phyloP scores from a whole-genome alignment of 2,888 invertebrate genomes.

The Malacosoma neustria region DNA sequence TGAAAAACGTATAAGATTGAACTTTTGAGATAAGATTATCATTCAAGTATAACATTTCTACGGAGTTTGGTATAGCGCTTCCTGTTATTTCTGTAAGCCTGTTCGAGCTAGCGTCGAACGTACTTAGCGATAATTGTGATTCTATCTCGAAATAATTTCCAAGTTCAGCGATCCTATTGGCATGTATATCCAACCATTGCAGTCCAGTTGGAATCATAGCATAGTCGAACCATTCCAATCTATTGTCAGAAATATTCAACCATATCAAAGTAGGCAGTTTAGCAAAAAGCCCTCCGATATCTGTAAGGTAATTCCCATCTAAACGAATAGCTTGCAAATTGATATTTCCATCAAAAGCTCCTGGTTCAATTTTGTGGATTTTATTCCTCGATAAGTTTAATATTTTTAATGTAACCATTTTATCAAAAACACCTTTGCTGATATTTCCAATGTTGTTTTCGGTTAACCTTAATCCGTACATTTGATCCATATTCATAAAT shows the following conservation, averaged over 20 bases:
- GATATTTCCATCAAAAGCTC: conserved; percentile 84
- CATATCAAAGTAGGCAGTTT: conserved; percentile 88
- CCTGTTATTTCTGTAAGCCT: conserved; percentile 87
- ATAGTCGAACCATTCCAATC: conserved; percentile 88
- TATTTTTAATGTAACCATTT: conserved; percentile 85
- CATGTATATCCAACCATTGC: conserved; percentile 89
- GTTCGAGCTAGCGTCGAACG: conserved; percentile 89
- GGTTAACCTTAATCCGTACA: conserved; percentile 87
- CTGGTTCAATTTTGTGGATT: conserved; percentile 84
- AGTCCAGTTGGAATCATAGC: conserved; percentile 88
- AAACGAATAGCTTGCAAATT: conserved; percentile 87
- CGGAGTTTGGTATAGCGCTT: conserved; percentile 88
- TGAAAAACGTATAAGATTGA: conserved; percentile 90
- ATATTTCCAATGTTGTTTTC: conserved; percentile 89
- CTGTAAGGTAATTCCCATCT: conserved; percentile 87
- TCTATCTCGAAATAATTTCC: conserved; percentile 91
- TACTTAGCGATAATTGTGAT: conserved; percentile 84
- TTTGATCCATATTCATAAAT: conserved; percentile 85
- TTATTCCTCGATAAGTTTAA: conserved; percentile 89
- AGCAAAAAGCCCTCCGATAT: conserved; percentile 85
- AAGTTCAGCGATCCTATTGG: conserved; percentile 87
- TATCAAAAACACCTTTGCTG: conserved; percentile 85
- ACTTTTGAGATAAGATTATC: conserved; percentile 88
- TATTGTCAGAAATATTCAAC: conserved; percentile 91
- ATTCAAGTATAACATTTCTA: conserved; percentile 84